Percentiles rank a stretch among this genome's conserved stretches.
Conservation (phyloP, 2,797 vertebrate genomes). For the Melopsittacus undulatus region DNA sequence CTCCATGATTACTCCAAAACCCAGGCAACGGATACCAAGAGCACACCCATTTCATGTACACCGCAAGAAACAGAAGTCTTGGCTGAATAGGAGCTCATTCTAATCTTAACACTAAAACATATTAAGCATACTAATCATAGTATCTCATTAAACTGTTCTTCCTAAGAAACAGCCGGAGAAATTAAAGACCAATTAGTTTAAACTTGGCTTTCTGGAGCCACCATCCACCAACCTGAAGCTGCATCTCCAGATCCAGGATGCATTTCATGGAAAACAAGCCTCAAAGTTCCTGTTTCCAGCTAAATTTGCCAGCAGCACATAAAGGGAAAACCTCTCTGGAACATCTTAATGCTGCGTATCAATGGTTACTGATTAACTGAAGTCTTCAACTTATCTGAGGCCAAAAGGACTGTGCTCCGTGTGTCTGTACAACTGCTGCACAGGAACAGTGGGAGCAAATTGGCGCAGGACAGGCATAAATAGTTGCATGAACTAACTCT, state of each 20-base stretch:
- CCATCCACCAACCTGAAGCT: background rate
- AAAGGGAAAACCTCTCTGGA: background rate
- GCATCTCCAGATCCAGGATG: accelerated
- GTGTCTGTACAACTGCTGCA: accelerated
- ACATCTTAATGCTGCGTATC: background rate
- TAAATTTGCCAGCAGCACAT: accelerated
- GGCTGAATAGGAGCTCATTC: background rate
- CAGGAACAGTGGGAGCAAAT: background rate
- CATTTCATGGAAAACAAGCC: background rate
- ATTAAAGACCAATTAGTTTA: background rate
- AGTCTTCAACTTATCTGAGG: background rate
- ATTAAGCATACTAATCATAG: accelerated
- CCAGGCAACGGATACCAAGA: background rate
- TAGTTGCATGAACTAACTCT: background rate
- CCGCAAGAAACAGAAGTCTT: background rate
- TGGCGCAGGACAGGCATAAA: background rate
- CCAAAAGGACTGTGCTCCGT: background rate
- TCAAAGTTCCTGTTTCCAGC: background rate
- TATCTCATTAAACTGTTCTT: background rate
- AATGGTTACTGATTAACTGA: background rate
- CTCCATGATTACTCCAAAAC: background rate
- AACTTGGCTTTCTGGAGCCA: background rate
- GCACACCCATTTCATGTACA: background rate
- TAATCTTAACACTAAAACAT: background rate
- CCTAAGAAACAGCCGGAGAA: background rate